These are phyloP conservation scores for Corythornis madagascariensis DNA, from an alignment of 2,113 vertebrate species.

Conservation along the genomic window DNA sequence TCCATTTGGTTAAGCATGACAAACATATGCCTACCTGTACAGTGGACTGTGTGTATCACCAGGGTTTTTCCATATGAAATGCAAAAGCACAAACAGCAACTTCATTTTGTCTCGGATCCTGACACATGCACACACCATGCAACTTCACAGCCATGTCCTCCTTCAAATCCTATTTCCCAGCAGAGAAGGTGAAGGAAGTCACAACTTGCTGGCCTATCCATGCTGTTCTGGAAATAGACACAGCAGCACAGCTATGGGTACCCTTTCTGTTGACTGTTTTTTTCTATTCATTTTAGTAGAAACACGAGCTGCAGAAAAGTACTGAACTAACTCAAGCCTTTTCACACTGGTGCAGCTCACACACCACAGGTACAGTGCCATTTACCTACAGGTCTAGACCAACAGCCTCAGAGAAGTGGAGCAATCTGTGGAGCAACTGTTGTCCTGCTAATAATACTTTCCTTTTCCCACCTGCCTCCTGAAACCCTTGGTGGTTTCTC, in stretches of 20 bases:
- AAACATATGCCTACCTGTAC: background rate
- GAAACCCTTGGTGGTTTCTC: background rate
- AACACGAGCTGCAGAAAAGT: background rate
- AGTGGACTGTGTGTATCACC: background rate
- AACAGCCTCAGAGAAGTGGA: background rate
- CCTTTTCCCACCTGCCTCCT: background rate
- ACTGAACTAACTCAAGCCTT: background rate
- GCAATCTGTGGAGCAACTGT: background rate
- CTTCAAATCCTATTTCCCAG: background rate
- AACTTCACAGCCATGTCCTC: background rate
- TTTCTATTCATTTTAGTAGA: background rate
- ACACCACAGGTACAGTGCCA: background rate
- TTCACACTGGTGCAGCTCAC: background rate
- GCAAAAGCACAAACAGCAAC: background rate
- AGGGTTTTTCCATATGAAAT: background rate
- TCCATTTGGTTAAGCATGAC: background rate
- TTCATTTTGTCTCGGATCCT: background rate
- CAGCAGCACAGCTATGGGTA: background rate
- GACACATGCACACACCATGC: rapidly evolving
- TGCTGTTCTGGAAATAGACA: background rate
- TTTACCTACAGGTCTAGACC: background rate
- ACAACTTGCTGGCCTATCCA: background rate
- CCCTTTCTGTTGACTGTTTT: background rate
- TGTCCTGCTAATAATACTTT: background rate
- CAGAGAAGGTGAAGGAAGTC: background rate